phyloP scores from a whole-genome alignment of 2,113 vertebrate genomes.

The Sinocyclocheilus anshuiensis region DNA sequence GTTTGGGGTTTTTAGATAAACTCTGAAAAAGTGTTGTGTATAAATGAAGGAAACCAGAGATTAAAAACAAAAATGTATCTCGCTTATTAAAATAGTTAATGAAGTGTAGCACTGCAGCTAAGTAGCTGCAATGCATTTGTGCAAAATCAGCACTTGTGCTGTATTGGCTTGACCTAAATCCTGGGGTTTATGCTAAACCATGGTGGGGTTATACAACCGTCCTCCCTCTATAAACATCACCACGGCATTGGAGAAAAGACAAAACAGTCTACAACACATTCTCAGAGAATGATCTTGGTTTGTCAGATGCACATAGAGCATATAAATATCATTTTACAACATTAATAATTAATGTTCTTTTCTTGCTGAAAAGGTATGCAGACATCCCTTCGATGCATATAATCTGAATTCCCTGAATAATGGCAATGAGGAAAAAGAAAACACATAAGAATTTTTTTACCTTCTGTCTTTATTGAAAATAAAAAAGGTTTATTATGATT shows the following conservation, averaged over 20 bases:
- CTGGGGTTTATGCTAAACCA: slow-evolving; percentile 75
- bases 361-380: not conserved
- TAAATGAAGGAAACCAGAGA: not conserved
- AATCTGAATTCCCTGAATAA: not conserved
- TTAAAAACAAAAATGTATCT: not conserved
- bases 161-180: slow-evolving; percentile 78
- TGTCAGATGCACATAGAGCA: not conserved
- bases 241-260: slow-evolving; percentile 62
- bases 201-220: slow-evolving; percentile 69
- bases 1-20: not conserved
- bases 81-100: not conserved
- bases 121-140: slow-evolving; percentile 23
- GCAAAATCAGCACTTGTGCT: slow-evolving; percentile 73
- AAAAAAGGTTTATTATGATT: slow-evolving; percentile 31
- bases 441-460: not conserved
- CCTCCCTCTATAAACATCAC: slow-evolving; percentile 59
- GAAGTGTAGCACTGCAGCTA: not conserved
- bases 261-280: not conserved
- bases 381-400: not conserved
- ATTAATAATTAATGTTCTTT: not conserved
- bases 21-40: not conserved
- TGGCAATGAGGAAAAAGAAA: not conserved
- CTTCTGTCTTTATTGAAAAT: slow-evolving; percentile 64
- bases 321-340: not conserved
- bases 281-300: not conserved